phyloP scores from a whole-genome alignment of 2,797 vertebrate genomes.

The Gymnodraco acuticeps region DNA sequence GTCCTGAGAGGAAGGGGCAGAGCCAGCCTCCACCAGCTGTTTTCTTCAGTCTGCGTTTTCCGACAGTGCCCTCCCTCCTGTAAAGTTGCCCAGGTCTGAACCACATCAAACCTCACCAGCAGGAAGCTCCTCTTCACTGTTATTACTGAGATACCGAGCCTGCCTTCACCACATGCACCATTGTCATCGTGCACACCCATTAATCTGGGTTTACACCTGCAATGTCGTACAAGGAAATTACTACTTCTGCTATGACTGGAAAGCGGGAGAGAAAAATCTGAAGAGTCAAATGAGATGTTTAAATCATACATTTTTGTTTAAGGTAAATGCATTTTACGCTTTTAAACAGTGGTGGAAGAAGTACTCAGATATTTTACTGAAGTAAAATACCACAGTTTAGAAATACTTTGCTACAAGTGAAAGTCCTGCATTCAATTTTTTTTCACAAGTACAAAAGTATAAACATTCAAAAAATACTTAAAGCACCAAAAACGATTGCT shows the following conservation, averaged over 20 bases:
- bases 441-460: no score
- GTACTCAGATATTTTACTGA: no score
- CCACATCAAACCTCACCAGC: conserved; percentile 80
- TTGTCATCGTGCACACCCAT: conserved; percentile 25
- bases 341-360: no score
- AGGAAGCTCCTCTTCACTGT: conserved; percentile 76
- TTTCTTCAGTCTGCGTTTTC: conserved; percentile 57
- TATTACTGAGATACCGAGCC: conserved; percentile 68
- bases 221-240: conserved; percentile 2
- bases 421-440: no score
- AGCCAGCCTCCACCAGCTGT: conserved; percentile 64
- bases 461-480: no score
- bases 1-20: conserved; percentile 14
- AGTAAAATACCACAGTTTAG: no score
- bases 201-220: conserved; percentile 31
- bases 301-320: no score
- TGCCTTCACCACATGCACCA: conserved; percentile 25
- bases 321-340: no score
- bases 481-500: no score
- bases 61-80: conserved; percentile 70
- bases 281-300: background rate
- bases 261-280: background rate
- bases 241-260: background rate
- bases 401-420: no score
- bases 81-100: conserved; percentile 71